Percentiles rank a stretch among this genome's conserved stretches.
Evolutionary conservation across 2,888 invertebrate species (phyloP).

Genomic region (Mythimna pallens): DNA sequence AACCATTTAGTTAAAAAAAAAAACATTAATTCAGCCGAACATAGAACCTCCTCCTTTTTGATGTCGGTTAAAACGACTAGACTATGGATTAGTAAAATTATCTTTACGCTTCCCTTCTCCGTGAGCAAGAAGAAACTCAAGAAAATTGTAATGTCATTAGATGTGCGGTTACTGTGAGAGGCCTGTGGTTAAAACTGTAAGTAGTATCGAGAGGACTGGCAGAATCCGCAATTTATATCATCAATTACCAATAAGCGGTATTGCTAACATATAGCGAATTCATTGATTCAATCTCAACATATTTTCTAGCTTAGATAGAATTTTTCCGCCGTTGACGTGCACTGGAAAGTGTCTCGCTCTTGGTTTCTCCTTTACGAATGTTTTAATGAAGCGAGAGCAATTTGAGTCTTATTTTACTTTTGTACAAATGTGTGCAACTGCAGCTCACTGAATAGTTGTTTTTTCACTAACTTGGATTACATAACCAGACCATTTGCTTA

Average conservation of each 20-base stretch:
- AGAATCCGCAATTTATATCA: conserved; percentile 26
- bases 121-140: conserved; percentile 4
- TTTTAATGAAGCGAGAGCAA: conserved; percentile 1
- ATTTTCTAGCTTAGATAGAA: conserved; percentile 18
- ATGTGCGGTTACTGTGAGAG: conserved; percentile 28
- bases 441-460: background rate
- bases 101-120: background rate
- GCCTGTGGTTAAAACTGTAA: conserved; percentile 48
- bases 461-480: background rate
- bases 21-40: too few species aligned
- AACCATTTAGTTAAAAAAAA: too few species aligned
- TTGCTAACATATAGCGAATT: conserved; percentile 41
- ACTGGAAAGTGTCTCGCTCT: conserved; percentile 37
- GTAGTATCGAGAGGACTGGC: conserved; percentile 6
- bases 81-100: background rate
- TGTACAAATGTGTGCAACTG: background rate
- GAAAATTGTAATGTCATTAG: conserved; percentile 24
- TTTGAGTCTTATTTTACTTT: conserved; percentile 2
- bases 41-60: too few species aligned
- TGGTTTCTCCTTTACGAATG: conserved; percentile 33
- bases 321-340: conserved; percentile 31
- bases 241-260: conserved; percentile 29
- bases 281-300: conserved; percentile 44
- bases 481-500: background rate
- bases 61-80: too few species aligned